These are phyloP conservation scores for Aporophyla nigra DNA, from an alignment of 2,888 invertebrate species.

Conservation along the genomic window DNA sequence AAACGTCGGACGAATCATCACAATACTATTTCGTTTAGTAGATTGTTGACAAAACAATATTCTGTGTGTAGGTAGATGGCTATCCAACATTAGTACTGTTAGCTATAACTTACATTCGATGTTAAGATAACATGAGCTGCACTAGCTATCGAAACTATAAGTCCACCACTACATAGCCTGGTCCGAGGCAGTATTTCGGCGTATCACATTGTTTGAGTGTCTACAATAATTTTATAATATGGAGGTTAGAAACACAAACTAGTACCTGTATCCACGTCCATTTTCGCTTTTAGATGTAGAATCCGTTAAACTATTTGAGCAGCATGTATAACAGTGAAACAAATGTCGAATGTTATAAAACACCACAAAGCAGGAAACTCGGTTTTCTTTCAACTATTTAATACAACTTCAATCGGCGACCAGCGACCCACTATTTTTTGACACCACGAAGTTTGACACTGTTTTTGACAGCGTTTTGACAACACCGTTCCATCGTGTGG, in stretches of 20 bases:
- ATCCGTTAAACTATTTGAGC: conserved; percentile 43
- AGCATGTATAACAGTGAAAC: conserved; percentile 45
- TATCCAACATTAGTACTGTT: conserved; percentile 1
- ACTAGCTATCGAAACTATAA: neutral
- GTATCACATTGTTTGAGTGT: conserved; percentile 7
- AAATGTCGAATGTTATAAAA: conserved; percentile 7
- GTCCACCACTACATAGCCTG: neutral
- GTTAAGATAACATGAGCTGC: neutral
- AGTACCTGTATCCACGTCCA: conserved; percentile 86
- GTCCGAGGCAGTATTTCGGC: neutral
- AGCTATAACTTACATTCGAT: neutral
- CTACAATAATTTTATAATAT: conserved; percentile 10
- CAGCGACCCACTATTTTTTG: conserved; percentile 2
- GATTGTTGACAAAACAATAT: conserved; percentile 29
- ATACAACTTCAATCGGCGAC: neutral
- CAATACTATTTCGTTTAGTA: neutral
- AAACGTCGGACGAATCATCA: neutral
- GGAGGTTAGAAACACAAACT: conserved; percentile 72
- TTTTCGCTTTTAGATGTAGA: conserved; percentile 59
- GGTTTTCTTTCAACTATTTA: neutral
- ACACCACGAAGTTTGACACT: conserved; percentile 16
- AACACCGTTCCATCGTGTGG: too few species aligned
- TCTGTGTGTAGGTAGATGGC: neutral
- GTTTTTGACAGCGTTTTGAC: neutral
- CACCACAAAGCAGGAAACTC: conserved; percentile 13